Base-by-base conservation (phyloP, 64 coral and sea anemone genomes). In the Dendrophyllia cribrosa region DNA sequence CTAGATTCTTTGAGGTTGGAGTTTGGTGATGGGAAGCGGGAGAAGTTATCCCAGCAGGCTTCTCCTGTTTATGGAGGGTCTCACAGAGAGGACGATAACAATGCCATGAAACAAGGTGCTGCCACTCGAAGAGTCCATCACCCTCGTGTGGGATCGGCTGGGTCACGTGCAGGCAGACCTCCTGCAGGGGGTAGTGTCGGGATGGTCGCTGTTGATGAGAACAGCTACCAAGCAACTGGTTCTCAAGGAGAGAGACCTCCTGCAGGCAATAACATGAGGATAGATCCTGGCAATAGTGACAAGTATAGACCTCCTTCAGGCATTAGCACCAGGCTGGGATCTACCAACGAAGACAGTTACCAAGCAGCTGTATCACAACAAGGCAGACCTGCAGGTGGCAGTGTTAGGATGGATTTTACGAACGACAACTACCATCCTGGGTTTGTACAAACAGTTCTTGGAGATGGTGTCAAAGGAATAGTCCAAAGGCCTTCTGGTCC, bases 141-240 rank as follows among this genome's bases (percentile, higher is more conserved):
- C 20, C 91, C 91, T 5, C 59, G 91, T 15, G 74, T 78, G 51
- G 91, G 81, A 75, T 93, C 91, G 10, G 91, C 91, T 59, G 89
- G 89, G 21, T 69, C 78, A 5, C n/a, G 66, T 73, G 15, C 51
- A 55, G 73, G 73, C 12, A 74, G 75, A 48, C 22, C 85, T 24
- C 43, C 85, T 72, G 72, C 14, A 26, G 69, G 10, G 3, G 69
- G 67, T 20, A 72, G 17, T 17, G 51, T 14, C 0, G 6, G 65
- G 25, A 46, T 26, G 17, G 47, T 5, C 1, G 46, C 65, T 19
- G 62, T 14, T 11, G 14, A 14, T 67, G 70, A 26, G 34, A 65
- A 50, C 12, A 50, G 72, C 19, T 50, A 20, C 46, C 44, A 51
- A 75, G 7, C 9, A 75, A 17, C 2, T 75, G 70, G 9, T 24